Base-by-base conservation (phyloP, 2,888 invertebrate genomes). In the Agrotis puta region DNA sequence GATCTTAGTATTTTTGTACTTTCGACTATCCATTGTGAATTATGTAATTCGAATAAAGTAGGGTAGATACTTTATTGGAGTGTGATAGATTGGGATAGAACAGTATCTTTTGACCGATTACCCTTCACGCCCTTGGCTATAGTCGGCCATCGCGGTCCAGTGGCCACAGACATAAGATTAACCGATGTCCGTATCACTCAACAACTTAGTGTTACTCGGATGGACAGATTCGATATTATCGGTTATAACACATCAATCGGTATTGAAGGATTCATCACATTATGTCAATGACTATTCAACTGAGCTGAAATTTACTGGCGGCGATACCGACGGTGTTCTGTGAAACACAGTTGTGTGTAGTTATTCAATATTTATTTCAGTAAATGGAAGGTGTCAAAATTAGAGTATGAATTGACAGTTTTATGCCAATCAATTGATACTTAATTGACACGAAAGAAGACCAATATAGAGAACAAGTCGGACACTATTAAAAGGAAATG, bases 401-500 rank as follows among this genome's bases (percentile, higher is more conserved):
- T 67, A 81, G 74, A 69, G 71, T 75, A 59, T 79, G 69, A 68
- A 51, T 61, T 61, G 65, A 74, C 77, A 65, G 67, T 78, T 85
- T 83, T 70, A 59, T 64, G 63, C 70, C 75, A 82, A 82, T 88
- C 85, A 84, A 86, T 82, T 74, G 77, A 74, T 73, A 81, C 76
- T 86, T 90, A 89, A 92, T 89, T 81, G 89, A 87, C 87, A 88
- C 82, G 67, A 88, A 88, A 88, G 82, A 76, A 88, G 81, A 84
- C 87, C 88, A 87, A 89, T 88, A 85, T 86, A 88, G 78, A 83
- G 88, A 88, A 90, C 89, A 90, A 92, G 88, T 90, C 86, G 89
- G 89, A 90, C 93, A 93, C 92, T 92, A 94, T 94, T 93, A 93
- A 92, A 92, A 92, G 91, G 91, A 91, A 93, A 92, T 92, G 90